Percentiles rank a stretch among this genome's conserved stretches.
phyloP scores from a whole-genome alignment of 2,113 vertebrate genomes.

The Neolamprologus devosi region DNA sequence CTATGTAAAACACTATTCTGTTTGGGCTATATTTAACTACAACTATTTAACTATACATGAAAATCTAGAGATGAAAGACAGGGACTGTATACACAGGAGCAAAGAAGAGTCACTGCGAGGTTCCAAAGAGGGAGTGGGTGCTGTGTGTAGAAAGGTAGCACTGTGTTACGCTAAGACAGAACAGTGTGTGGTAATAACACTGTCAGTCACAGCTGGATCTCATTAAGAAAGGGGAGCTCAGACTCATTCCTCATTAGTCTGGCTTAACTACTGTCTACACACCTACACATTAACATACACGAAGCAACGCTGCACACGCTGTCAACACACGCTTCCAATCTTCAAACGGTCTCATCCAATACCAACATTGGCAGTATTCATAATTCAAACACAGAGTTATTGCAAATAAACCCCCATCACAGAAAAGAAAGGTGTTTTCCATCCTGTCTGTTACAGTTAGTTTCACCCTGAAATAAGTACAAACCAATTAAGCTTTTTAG shows the following conservation, averaged over 20 bases:
- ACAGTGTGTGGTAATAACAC: conserved; percentile 34
- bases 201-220: conserved; percentile 46
- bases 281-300: background rate
- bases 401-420: background rate
- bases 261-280: conserved; percentile 31
- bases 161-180: background rate
- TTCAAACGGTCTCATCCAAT: background rate
- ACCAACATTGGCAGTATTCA: background rate
- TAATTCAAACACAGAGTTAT: background rate
- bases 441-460: background rate
- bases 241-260: conserved; percentile 35
- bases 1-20: background rate
- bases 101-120: background rate
- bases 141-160: background rate
- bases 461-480: background rate
- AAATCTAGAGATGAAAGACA: background rate
- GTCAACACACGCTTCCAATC: background rate
- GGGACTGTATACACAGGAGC: background rate
- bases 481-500: background rate
- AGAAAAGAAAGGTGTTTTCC: background rate
- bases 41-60: background rate
- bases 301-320: background rate
- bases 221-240: conserved; percentile 44
- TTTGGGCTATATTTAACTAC: background rate
- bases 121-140: background rate